Conservation (phyloP, 2,113 vertebrate species). For the Actinemys pallida region DNA sequence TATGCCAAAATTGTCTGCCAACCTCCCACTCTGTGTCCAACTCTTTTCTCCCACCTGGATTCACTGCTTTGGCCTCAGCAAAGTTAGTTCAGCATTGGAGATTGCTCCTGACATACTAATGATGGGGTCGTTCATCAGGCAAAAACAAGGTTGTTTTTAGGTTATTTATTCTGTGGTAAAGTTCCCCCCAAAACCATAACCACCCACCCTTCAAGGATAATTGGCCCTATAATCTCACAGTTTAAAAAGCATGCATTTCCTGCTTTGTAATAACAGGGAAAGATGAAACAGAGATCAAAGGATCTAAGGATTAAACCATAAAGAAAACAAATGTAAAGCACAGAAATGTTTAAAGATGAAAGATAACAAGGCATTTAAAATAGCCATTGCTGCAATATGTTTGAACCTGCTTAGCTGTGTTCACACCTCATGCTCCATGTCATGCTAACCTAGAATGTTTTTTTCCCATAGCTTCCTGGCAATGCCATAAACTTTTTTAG, state of each 20-base stretch:
- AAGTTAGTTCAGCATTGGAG: background rate
- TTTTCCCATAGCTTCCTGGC: background rate
- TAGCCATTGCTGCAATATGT: background rate
- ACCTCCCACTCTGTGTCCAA: background rate
- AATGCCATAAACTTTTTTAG: background rate
- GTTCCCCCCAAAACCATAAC: background rate
- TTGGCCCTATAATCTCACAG: background rate
- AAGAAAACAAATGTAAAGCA: background rate
- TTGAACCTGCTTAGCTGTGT: background rate
- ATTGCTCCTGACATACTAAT: background rate
- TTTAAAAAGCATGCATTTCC: rapidly evolving
- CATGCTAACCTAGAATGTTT: background rate
- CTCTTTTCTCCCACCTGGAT: background rate
- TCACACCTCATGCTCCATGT: background rate
- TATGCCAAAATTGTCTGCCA: background rate
- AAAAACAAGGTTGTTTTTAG: background rate
- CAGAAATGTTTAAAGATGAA: rapidly evolving
- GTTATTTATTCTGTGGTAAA: background rate
- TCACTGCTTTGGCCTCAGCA: background rate
- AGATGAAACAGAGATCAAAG: background rate
- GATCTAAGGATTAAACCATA: background rate
- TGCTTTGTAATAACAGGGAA: background rate
- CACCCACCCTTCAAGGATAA: background rate
- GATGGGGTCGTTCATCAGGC: background rate
- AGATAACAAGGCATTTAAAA: rapidly evolving